Conservation (phyloP, 2,888 invertebrate genomes). For the Bellardia pandia region DNA sequence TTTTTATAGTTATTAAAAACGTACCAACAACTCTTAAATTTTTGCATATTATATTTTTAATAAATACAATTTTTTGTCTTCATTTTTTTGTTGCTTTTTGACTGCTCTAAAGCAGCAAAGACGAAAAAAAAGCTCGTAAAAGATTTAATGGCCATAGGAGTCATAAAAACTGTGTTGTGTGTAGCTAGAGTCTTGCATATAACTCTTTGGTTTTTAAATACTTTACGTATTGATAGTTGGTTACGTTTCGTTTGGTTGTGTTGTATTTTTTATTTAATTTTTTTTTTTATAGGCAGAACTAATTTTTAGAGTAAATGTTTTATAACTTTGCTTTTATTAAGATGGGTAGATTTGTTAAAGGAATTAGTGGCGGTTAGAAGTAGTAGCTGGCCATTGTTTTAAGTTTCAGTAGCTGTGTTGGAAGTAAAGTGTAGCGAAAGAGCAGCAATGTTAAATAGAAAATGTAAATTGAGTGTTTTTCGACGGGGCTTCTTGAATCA, state of each 20-base stretch:
- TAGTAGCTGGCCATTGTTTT: slow-evolving; percentile 21
- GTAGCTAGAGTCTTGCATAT: slow-evolving; percentile 4
- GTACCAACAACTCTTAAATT: slow-evolving; percentile 51
- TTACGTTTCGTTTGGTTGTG: slow-evolving; percentile 32
- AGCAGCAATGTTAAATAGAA: neutral
- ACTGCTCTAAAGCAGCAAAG: slow-evolving; percentile 15
- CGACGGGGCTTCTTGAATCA: too few species aligned
- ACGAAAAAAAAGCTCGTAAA: slow-evolving; percentile 47
- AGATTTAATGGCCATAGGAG: slow-evolving; percentile 67
- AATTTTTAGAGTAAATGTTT: slow-evolving; percentile 70
- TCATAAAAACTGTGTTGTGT: slow-evolving; percentile 58
- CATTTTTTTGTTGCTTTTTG: neutral
- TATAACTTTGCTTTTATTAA: slow-evolving; percentile 60
- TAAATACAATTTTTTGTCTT: slow-evolving; percentile 25
- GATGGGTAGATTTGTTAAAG: slow-evolving; percentile 51
- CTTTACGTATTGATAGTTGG: slow-evolving; percentile 52
- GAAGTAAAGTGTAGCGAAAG: slow-evolving; percentile 40
- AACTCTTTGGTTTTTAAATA: slow-evolving; percentile 41
- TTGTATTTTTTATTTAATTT: slow-evolving; percentile 6
- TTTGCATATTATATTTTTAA: slow-evolving; percentile 60
- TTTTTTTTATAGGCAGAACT: slow-evolving; percentile 69
- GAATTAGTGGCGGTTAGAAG: slow-evolving; percentile 40
- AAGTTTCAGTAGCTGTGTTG: slow-evolving; percentile 49
- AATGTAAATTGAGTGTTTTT: too few species aligned
- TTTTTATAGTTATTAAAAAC: slow-evolving; percentile 69